Conservation (phyloP, 2,797 vertebrate species). For the Pterois miles region DNA sequence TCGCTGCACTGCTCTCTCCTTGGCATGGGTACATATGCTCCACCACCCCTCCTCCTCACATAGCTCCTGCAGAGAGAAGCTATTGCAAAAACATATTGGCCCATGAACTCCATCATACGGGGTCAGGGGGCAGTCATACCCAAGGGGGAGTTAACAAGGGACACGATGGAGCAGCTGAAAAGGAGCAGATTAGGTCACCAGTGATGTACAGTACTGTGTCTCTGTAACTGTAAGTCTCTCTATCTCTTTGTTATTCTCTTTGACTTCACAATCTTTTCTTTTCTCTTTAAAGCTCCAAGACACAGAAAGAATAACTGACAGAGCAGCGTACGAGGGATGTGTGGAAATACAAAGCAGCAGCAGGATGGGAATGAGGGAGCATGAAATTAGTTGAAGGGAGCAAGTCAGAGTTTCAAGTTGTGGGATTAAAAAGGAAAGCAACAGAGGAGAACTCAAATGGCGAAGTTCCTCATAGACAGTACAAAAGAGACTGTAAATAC, state of each 20-base stretch:
- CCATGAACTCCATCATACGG: conserved; percentile 17
- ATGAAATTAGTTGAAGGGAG: conserved; percentile 33
- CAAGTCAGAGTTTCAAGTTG: conserved; percentile 34
- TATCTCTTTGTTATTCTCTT: conserved; percentile 27
- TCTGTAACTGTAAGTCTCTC: not conserved
- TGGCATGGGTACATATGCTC: conserved; percentile 50
- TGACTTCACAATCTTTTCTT: conserved; percentile 12
- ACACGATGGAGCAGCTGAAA: not conserved
- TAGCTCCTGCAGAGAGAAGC: conserved; percentile 44
- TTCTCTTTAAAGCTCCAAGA: conserved; percentile 18
- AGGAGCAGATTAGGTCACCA: conserved; percentile 6
- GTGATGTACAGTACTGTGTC: not conserved
- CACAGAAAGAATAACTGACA: conserved; percentile 27
- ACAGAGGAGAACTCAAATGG: conserved; percentile 2
- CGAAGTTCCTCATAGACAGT: not conserved
- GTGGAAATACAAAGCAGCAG: conserved; percentile 10
- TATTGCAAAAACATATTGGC: conserved; percentile 48
- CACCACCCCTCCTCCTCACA: conserved; percentile 13
- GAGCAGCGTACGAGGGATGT: conserved; percentile 2
- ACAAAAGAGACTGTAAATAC: not conserved
- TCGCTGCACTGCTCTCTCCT: conserved; percentile 48
- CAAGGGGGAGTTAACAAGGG: not conserved
- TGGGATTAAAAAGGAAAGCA: conserved; percentile 27
- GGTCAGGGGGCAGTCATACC: conserved; percentile 21
- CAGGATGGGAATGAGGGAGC: conserved; percentile 24